phyloP scores from a whole-genome alignment of 2,797 vertebrate species.

The Sebastes cheni region DNA sequence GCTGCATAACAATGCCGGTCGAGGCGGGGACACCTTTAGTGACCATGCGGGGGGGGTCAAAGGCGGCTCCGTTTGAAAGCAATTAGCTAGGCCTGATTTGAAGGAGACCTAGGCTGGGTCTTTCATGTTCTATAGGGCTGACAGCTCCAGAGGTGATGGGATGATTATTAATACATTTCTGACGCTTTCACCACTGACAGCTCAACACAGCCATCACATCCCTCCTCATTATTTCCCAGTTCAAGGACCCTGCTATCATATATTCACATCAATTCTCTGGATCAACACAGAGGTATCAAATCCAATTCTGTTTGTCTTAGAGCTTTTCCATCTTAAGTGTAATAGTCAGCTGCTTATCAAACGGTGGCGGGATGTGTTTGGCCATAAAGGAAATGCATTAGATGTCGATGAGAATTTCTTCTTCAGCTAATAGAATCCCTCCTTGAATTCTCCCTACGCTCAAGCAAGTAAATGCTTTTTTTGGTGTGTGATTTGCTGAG shows the following conservation, averaged over 20 bases:
- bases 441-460: constrained; percentile 27
- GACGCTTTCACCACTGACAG: constrained; percentile 61
- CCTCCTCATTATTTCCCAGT: constrained; percentile 67
- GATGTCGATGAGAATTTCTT: constrained; percentile 31
- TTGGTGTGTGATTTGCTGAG: constrained; percentile 36
- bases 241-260: constrained; percentile 55
- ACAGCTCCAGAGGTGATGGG: constrained; percentile 64
- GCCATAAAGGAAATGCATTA: constrained; percentile 18
- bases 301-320: constrained; percentile 21
- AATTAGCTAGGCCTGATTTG: constrained; percentile 71
- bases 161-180: constrained; percentile 73
- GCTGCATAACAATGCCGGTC: constrained; percentile 68
- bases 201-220: constrained; percentile 54
- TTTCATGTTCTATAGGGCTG: constrained; percentile 68
- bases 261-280: constrained; percentile 38
- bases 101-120: constrained; percentile 47
- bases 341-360: constrained; percentile 15
- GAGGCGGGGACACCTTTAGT: constrained; percentile 59
- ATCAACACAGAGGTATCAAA: constrained; percentile 51
- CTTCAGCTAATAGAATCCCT: constrained; percentile 33
- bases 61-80: constrained; percentile 71
- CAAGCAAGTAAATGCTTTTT: constrained; percentile 27
- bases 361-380: not conserved
- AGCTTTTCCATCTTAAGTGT: constrained; percentile 11
- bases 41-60: constrained; percentile 66